Evolutionary conservation across 2,113 vertebrate genomes (phyloP).

Genomic region (Calonectris borealis): DNA sequence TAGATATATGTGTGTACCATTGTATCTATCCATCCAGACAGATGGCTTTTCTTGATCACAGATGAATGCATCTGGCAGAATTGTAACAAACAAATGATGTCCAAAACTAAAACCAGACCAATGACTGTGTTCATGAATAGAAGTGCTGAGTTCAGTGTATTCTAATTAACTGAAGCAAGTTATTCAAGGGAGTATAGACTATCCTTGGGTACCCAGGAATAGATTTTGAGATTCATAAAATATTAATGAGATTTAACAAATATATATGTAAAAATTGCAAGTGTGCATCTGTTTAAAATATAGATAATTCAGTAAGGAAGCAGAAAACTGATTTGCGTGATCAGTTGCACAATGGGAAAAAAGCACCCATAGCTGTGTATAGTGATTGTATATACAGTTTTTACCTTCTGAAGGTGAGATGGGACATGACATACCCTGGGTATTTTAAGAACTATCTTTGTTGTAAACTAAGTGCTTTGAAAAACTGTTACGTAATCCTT

Average conservation of each 20-base stretch:
- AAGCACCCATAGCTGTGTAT: background rate
- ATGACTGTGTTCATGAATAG: background rate
- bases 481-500: background rate
- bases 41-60: constrained; percentile 40
- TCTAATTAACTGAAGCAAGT: background rate
- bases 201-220: background rate
- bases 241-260: background rate
- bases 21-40: background rate
- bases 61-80: background rate
- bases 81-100: background rate
- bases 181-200: background rate
- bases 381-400: background rate
- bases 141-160: background rate
- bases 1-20: background rate
- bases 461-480: background rate
- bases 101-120: background rate
- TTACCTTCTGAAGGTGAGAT: background rate
- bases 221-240: background rate
- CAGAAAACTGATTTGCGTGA: background rate
- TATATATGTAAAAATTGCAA: background rate
- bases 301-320: background rate
- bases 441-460: background rate
- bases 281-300: background rate
- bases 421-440: background rate
- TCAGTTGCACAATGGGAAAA: background rate